Percentiles rank a stretch among this genome's conserved stretches.
phyloP scores from a whole-genome alignment of 1,140 invertebrate species.

The Drosophila pallidifrons region DNA sequence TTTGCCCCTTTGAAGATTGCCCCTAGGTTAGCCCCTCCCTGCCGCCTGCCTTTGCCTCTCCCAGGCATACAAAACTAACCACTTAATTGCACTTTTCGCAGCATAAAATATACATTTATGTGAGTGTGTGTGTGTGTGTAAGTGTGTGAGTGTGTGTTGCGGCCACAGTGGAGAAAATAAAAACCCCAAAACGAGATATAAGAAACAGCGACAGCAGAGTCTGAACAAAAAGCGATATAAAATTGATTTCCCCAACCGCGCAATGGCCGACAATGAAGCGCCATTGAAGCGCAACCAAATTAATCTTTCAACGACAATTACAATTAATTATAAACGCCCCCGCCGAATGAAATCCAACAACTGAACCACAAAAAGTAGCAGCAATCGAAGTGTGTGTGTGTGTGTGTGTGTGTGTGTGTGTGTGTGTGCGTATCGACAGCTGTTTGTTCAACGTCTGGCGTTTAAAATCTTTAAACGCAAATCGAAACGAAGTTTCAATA shows the following conservation, averaged over 20 bases:
- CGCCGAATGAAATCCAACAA: constrained; percentile 56
- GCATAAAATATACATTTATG: constrained; percentile 83
- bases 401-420: constrained; percentile 29
- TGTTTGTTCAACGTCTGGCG: constrained; percentile 56
- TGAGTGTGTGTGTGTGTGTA: constrained; percentile 31
- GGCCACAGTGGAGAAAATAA: constrained; percentile 13
- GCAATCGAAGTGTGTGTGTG: constrained; percentile 37
- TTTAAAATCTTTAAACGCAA: constrained; percentile 42
- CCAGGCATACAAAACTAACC: constrained; percentile 48
- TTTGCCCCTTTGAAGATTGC: constrained; percentile 76
- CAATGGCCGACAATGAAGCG: constrained; percentile 80
- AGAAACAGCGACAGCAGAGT: constrained; percentile 8
- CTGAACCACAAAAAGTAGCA: constrained; percentile 62
- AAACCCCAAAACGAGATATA: constrained; percentile 27
- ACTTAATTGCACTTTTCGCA: constrained; percentile 82
- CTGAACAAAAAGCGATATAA: constrained; percentile 64
- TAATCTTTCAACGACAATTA: constrained; percentile 84
- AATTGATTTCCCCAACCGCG: constrained; percentile 77
- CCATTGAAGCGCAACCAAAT: constrained; percentile 83
- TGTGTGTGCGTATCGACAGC: constrained; percentile 65
- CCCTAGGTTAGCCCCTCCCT: constrained; percentile 15
- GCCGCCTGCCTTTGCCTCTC: background rate
- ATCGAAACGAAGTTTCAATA: constrained; percentile 44
- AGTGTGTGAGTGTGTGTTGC: constrained; percentile 19
- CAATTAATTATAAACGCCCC: constrained; percentile 83